Base-by-base conservation (phyloP, 2,113 vertebrate genomes). In the Casuarius casuarius region DNA sequence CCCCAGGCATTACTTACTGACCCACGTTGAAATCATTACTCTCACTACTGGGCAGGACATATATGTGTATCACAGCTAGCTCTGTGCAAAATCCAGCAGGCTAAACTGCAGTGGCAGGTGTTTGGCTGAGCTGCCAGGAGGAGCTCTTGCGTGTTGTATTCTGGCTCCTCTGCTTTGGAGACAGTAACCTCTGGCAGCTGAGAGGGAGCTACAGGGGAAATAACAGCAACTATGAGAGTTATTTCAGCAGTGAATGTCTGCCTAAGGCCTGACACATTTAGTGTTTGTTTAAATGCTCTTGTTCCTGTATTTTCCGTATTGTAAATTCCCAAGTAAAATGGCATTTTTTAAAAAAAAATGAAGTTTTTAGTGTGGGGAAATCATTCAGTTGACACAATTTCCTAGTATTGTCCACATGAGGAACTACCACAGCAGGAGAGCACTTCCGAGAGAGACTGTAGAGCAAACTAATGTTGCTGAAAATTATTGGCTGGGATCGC, bases 131-230 rank as follows among this genome's bases (percentile, higher is more conserved):
- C 74, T 96, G 77, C 87, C 74, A 82, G 78, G 42, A 62, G 66
- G 35, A 83, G 66, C 42, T 23, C 25, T 58, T 21, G 23, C 4
- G 1, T 5, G 26, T 68, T 48, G 31, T 59, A 31, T 51, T 66
- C 42, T 2, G 0, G n/a, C 20, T n/a, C 3, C 58, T 52, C 1
- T 0, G 11, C 65, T 73, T 21, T 1, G 0, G 72, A 79, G 48
- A 56, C 25, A 23, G 42, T 4, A 54, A 68, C 80, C 80, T 78
- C 66, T 87, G 84, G 48, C 52, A 94, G 70, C 86, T 89, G 63
- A 49, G 40, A 42, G 73, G 61, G 31, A 81, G 29, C 38, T 77
- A 19, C 33, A 7, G 48, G 40, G 71, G 70, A 91, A 94, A 87
- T 61, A 82, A 68, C n/a, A 56, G 22, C 77, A 51, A 7, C 66